Percentiles rank a stretch among this genome's conserved stretches.
Evolutionary conservation across 2,113 vertebrate genomes (phyloP).

Genomic region (Eulacestoma nigropectus): DNA sequence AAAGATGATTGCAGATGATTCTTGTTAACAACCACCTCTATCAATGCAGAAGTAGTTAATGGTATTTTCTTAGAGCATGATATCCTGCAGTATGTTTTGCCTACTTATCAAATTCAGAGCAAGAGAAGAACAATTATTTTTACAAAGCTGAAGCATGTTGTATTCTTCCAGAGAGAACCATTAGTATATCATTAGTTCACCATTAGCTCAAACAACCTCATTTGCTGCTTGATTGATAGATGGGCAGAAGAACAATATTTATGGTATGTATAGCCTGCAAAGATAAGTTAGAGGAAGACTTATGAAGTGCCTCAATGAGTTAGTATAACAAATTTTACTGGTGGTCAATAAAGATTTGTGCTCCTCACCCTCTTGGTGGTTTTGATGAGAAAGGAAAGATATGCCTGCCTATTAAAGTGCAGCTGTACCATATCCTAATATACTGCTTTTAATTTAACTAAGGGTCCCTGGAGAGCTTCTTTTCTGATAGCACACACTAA

Average conservation of each 20-base stretch:
- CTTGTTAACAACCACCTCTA: not conserved
- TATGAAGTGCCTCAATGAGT: not conserved
- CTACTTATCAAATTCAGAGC: not conserved
- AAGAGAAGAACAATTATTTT: not conserved
- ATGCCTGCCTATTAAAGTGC: not conserved
- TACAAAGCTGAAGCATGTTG: not conserved
- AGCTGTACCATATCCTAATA: not conserved
- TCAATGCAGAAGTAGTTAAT: not conserved
- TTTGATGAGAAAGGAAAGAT: constrained; percentile 28
- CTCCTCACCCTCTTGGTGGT: not conserved
- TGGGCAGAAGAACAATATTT: not conserved
- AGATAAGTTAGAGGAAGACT: constrained; percentile 13
- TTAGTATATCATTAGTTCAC: not conserved
- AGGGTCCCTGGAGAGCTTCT: not conserved
- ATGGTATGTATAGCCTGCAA: not conserved
- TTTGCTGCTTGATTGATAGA: not conserved
- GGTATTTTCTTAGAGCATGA: not conserved
- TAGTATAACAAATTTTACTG: constrained; percentile 2
- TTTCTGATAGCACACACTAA: not conserved
- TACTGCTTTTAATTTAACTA: not conserved
- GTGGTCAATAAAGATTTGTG: not conserved
- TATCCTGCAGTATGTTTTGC: not conserved
- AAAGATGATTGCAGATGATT: not conserved
- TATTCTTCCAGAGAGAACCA: not conserved
- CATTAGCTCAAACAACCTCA: not conserved